phyloP scores from a whole-genome alignment of 2,113 vertebrate genomes.

The Lontra canadensis region DNA sequence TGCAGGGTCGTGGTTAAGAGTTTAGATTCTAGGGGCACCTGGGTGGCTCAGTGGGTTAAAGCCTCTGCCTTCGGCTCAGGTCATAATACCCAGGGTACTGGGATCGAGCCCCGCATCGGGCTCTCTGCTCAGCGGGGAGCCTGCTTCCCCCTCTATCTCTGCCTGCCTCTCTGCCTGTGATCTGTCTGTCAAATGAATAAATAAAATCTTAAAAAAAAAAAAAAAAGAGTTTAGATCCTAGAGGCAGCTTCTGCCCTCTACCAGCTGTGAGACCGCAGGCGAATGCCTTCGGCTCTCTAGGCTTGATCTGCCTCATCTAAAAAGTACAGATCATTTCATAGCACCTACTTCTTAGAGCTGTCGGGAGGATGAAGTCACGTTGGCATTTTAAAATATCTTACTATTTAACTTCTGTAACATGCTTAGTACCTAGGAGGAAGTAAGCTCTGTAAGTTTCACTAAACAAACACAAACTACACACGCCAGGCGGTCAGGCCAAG shows the following conservation, averaged over 20 bases:
- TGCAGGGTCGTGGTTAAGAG: neutral
- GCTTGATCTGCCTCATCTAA: neutral
- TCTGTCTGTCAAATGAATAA: too few relatives aligned
- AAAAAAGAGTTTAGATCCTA: neutral
- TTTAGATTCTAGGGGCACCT: neutral
- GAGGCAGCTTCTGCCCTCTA: neutral
- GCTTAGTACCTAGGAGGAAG: neutral
- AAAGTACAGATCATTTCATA: neutral
- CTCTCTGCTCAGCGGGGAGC: too few relatives aligned
- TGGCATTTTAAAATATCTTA: conserved; percentile 1
- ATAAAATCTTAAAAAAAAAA: too few relatives aligned
- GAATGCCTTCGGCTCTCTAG: neutral
- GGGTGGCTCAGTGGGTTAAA: too few relatives aligned
- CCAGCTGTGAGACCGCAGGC: neutral
- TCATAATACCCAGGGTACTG: too few relatives aligned
- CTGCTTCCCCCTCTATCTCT: too few relatives aligned
- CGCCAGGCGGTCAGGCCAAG: too few relatives aligned
- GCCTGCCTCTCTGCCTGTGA: too few relatives aligned
- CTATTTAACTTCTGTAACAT: neutral
- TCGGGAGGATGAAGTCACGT: neutral
- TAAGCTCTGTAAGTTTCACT: neutral
- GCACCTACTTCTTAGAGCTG: neutral
- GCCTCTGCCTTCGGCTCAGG: too few relatives aligned
- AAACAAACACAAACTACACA: neutral
- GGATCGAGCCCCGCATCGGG: too few relatives aligned